Conservation (phyloP, 2,113 vertebrate genomes). For the Poicephalus meyeri region DNA sequence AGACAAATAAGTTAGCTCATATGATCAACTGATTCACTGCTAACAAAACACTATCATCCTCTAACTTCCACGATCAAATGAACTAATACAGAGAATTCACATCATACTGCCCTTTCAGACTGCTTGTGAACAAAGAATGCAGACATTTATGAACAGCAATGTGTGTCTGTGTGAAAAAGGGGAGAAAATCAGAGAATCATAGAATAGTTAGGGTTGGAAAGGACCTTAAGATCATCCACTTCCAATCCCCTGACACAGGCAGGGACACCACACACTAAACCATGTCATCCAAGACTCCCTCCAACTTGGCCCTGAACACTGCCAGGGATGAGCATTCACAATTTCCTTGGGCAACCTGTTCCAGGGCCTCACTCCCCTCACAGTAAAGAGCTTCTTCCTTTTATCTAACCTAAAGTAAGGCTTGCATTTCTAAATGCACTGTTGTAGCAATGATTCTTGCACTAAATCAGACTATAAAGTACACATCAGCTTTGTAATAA, state of each 20-base stretch:
- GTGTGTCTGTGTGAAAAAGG: neutral
- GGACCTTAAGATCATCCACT: neutral
- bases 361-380: neutral
- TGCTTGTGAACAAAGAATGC: neutral
- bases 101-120: neutral
- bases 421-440: neutral
- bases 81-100: neutral
- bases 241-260: neutral
- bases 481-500: neutral
- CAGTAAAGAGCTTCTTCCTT: neutral
- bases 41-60: neutral
- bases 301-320: neutral
- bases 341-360: neutral
- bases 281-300: neutral
- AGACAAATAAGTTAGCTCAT: neutral
- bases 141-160: neutral
- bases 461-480: neutral
- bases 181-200: neutral
- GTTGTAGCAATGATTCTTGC: neutral
- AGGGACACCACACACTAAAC: neutral
- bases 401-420: neutral
- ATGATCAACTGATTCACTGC: neutral
- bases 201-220: neutral
- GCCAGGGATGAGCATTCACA: neutral
- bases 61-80: neutral